Evolutionary conservation across 1,140 invertebrate genomes (phyloP), one percentile per base, ranked within the genome.

Genomic region (Neodiprion lecontei): DNA sequence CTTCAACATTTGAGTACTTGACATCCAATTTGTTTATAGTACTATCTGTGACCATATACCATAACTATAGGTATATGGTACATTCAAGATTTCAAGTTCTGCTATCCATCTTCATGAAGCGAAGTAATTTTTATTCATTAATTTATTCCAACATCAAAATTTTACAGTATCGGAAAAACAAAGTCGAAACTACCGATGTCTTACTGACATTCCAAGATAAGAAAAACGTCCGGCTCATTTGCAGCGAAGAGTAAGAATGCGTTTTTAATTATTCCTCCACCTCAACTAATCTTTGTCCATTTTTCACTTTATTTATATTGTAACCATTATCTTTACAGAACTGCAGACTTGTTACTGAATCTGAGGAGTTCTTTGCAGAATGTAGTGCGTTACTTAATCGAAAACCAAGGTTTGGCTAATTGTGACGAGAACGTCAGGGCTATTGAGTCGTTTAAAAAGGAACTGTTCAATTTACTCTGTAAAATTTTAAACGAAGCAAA

Each of bases 331-430:
- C 77, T 79, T 85, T 82, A 21, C 84, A 90, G 89, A 28, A 83
- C 88, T 77, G 87, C 88, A 3, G 76, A 86, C 7, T n/a, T 81
- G 1, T 74, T 92, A 8, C 61, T 91, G 9, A 79, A 87, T 74
- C 85, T 89, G 3, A 86, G 89, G 47, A 83, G 89, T 73, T 84
- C 89, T 75, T 78, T 92, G 17, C 91, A 90, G 90, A 79, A 77
- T 3, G 79, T 90, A n/a, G 84, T 90, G 8, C 71, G 89, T 7
- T 91, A 90, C 77, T 87, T 89, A 77, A 86, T 91, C 21, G 83
- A 89, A 69, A 88, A 88, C 28, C 81, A 89, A 77, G 76, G 83
- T 71, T 10, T 72, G 40, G 1, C 12, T 0, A n/a, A 72, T 7
- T 14, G n/a, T 61, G 9, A 66, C 4, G 49, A 69, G 11, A 72